phyloP scores from a whole-genome alignment of 2,113 vertebrate genomes.

The Pygoscelis adeliae region DNA sequence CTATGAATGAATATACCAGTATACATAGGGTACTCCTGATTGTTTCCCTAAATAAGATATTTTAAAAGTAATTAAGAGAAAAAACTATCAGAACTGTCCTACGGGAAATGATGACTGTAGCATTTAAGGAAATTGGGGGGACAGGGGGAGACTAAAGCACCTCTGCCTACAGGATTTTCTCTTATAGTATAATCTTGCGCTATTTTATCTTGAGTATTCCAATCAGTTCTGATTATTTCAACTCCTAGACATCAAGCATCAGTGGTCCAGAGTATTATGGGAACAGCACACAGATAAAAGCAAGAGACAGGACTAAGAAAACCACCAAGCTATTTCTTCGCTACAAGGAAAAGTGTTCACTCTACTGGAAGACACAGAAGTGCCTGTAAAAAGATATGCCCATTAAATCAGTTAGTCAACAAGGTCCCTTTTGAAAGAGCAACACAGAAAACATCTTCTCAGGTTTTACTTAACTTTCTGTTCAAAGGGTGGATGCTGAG shows the following conservation, averaged over 20 bases:
- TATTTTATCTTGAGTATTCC: background rate
- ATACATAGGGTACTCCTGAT: background rate
- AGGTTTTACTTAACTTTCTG: slow-evolving; percentile 48
- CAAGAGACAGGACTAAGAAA: background rate
- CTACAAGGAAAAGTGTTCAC: background rate
- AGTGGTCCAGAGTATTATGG: background rate
- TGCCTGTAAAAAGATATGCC: background rate
- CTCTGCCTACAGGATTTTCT: background rate
- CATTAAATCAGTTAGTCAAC: slow-evolving; percentile 8
- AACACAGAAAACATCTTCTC: slow-evolving; percentile 22
- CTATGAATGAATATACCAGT: background rate
- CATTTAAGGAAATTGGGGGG: background rate
- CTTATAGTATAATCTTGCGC: background rate
- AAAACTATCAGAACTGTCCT: background rate
- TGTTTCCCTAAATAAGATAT: background rate
- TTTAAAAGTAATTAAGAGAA: background rate
- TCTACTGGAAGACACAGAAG: background rate
- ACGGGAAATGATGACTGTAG: background rate
- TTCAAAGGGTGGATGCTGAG: background rate
- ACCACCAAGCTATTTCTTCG: accelerated
- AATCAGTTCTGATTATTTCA: background rate
- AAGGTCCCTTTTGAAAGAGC: background rate
- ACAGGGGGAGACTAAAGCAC: background rate
- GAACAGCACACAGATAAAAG: background rate
- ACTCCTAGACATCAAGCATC: background rate